These are phyloP conservation scores for Drosophila emarginata DNA, from an alignment of 2,888 invertebrate species.

Conservation along the genomic window DNA sequence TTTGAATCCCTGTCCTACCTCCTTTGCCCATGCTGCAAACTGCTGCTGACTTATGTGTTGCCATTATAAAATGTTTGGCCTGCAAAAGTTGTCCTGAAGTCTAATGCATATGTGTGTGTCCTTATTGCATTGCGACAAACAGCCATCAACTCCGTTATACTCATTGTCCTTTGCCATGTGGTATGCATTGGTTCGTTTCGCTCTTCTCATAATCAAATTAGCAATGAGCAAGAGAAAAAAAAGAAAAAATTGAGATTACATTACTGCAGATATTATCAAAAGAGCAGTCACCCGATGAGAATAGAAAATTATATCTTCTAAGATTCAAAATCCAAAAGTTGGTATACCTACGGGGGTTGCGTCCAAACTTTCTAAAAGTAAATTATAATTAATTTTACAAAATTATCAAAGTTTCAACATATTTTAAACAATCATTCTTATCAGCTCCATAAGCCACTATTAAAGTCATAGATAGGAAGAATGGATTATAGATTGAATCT, in stretches of 20 bases:
- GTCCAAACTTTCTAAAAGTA: too few species aligned
- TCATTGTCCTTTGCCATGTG: slow-evolving; percentile 1
- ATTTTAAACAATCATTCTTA: too few species aligned
- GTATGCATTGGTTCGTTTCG: background rate
- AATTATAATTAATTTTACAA: too few species aligned
- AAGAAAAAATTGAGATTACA: slow-evolving; percentile 1
- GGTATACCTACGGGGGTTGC: background rate
- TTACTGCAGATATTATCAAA: slow-evolving; percentile 10
- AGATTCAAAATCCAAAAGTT: background rate
- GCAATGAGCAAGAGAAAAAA: background rate
- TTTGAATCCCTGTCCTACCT: background rate
- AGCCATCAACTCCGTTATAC: background rate
- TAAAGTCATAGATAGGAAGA: too few species aligned
- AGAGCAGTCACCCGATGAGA: slow-evolving; percentile 3
- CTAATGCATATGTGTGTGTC: slow-evolving; percentile 10
- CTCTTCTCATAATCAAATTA: slow-evolving; percentile 11
- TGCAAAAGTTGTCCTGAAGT: slow-evolving; percentile 54
- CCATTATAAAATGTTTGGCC: slow-evolving; percentile 76
- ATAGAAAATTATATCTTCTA: background rate
- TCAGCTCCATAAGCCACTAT: too few species aligned
- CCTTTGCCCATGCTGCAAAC: slow-evolving; percentile 12
- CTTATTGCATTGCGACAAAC: slow-evolving; percentile 17
- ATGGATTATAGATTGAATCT: too few species aligned
- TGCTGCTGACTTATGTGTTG: slow-evolving; percentile 70
- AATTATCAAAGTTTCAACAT: too few species aligned